phyloP scores from a whole-genome alignment of 2,113 vertebrate genomes.

The Centrocercus urophasianus region DNA sequence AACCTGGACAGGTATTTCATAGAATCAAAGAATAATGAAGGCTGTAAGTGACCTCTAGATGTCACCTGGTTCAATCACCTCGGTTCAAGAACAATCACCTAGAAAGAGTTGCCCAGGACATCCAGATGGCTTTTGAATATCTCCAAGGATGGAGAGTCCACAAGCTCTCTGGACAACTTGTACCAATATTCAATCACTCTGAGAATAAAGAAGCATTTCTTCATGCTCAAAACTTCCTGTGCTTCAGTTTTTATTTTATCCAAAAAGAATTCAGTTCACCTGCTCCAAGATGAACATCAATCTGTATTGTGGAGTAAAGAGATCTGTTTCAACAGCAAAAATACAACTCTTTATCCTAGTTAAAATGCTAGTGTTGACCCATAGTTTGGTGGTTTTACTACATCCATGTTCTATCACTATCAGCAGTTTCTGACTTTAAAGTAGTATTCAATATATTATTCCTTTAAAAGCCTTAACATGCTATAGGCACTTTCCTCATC shows the following conservation, averaged over 20 bases:
- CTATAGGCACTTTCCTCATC: background rate
- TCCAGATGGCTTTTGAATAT: background rate
- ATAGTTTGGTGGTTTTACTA: background rate
- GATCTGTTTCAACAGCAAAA: background rate
- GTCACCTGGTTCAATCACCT: background rate
- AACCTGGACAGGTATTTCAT: background rate
- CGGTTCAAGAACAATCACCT: background rate
- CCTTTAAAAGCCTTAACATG: background rate
- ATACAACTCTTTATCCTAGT: background rate
- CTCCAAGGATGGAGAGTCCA: background rate
- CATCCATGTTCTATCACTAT: background rate
- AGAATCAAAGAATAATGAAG: background rate
- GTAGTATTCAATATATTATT: background rate
- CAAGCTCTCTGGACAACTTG: accelerated
- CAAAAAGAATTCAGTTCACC: background rate
- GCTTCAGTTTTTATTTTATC: background rate
- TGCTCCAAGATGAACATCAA: background rate
- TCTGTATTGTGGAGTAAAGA: background rate
- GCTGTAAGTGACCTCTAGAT: background rate
- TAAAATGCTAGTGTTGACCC: background rate
- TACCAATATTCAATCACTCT: background rate
- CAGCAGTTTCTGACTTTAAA: background rate
- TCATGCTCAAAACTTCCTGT: background rate
- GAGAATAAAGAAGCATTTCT: background rate
- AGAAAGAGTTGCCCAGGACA: background rate